Percentiles rank a stretch among this genome's conserved stretches.
These are phyloP conservation scores for Zingel zingel DNA, from an alignment of 2,113 vertebrate species.

Conservation along the genomic window DNA sequence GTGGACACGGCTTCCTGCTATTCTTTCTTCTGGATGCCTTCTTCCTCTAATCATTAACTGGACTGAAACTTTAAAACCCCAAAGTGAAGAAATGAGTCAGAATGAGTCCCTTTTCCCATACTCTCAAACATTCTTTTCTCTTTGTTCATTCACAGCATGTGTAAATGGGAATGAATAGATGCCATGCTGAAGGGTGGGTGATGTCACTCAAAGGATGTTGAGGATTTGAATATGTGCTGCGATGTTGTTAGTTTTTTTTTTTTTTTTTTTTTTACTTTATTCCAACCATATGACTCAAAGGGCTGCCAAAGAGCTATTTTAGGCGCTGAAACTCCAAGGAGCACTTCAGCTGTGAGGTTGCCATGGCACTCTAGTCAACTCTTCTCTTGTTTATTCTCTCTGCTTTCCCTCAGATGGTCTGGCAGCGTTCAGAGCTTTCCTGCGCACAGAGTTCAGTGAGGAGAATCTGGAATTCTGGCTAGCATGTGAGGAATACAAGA, in stretches of 20 bases:
- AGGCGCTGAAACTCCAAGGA: slow-evolving; percentile 48
- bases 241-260: slow-evolving; percentile 13
- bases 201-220: slow-evolving; percentile 44
- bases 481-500: slow-evolving; percentile 98
- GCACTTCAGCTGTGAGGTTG: slow-evolving; percentile 59
- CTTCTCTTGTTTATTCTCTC: slow-evolving; percentile 60
- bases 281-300: slow-evolving; percentile 66
- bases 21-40: slow-evolving; percentile 71
- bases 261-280: slow-evolving; percentile 47
- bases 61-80: slow-evolving; percentile 36
- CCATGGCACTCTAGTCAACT: slow-evolving; percentile 71
- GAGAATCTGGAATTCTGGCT: slow-evolving; percentile 99
- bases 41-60: slow-evolving; percentile 74
- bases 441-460: slow-evolving; percentile 97
- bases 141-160: slow-evolving; percentile 47
- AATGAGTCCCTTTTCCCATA: slow-evolving; percentile 5
- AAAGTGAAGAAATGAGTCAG: slow-evolving; percentile 24
- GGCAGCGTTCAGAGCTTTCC: slow-evolving; percentile 95
- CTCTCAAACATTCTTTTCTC: slow-evolving; percentile 24
- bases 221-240: slow-evolving; percentile 4
- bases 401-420: slow-evolving; percentile 89
- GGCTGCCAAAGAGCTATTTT: slow-evolving; percentile 68
- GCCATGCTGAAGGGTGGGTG: slow-evolving; percentile 33
- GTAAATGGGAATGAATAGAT: neutral
- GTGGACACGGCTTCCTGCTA: slow-evolving; percentile 78